These are phyloP conservation scores for Neodiprion fabricii DNA, from an alignment of 1,140 invertebrate species.

Conservation along the genomic window DNA sequence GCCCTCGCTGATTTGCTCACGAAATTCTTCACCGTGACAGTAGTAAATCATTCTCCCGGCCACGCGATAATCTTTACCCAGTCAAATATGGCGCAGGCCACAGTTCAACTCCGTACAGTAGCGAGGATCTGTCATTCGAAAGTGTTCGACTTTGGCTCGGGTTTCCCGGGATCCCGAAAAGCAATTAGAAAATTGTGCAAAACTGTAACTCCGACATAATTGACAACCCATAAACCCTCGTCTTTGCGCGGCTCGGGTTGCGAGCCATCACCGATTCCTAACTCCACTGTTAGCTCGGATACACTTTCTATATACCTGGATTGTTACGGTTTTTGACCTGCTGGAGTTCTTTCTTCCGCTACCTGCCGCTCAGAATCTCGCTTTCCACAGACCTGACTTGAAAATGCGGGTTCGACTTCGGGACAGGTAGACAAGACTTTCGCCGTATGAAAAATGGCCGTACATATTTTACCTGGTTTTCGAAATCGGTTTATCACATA, in stretches of 20 bases:
- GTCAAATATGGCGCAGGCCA: too few relatives aligned
- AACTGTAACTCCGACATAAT: slow-evolving; percentile 12
- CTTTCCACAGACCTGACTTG: slow-evolving; percentile 8
- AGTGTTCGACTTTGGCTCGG: background rate
- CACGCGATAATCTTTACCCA: too few relatives aligned
- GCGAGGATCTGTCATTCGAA: background rate
- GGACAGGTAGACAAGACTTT: slow-evolving; percentile 34
- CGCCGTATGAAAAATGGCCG: slow-evolving; percentile 43
- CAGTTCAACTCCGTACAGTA: background rate
- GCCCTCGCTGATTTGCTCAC: background rate
- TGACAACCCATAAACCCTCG: slow-evolving; percentile 12
- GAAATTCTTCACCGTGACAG: too few relatives aligned
- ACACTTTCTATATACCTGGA: slow-evolving; percentile 9
- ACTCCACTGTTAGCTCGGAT: slow-evolving; percentile 20
- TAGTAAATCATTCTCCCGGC: too few relatives aligned
- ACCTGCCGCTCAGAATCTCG: background rate
- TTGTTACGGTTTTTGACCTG: slow-evolving; percentile 33
- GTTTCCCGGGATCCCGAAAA: slow-evolving; percentile 33
- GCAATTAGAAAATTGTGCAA: slow-evolving; percentile 44
- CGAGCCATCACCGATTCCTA: slow-evolving; percentile 21
- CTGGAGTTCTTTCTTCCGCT: background rate
- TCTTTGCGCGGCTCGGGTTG: slow-evolving; percentile 24
- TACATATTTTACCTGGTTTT: slow-evolving; percentile 36
- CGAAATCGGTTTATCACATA: background rate
- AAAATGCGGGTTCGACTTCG: slow-evolving; percentile 3